phyloP scores from a whole-genome alignment of 2,797 vertebrate species.

The Siniperca scherzeri region DNA sequence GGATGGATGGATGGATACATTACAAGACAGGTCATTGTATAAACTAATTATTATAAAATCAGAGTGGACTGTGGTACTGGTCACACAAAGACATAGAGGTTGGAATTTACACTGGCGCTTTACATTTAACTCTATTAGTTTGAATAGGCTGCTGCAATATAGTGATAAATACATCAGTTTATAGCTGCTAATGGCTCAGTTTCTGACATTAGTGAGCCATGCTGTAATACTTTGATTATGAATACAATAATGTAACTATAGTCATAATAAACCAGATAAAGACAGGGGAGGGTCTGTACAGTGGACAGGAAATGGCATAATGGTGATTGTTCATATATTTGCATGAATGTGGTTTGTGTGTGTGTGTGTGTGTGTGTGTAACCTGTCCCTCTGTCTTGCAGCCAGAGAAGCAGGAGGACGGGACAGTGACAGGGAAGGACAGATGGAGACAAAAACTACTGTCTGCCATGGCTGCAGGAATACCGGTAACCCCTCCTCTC shows the following conservation, averaged over 20 bases:
- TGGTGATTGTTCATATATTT: not conserved
- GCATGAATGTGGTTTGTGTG: not conserved
- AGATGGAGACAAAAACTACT: constrained; percentile 89
- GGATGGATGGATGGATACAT: too few relatives aligned
- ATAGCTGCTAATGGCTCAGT: not conserved
- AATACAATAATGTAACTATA: not conserved
- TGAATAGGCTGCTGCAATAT: not conserved
- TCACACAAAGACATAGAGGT: too few relatives aligned
- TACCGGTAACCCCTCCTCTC: constrained; percentile 81
- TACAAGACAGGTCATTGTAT: not conserved
- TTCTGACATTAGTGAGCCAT: not conserved
- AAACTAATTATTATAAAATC: not conserved
- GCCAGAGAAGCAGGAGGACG: constrained; percentile 85
- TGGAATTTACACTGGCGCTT: too few relatives aligned
- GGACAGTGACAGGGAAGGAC: constrained; percentile 85
- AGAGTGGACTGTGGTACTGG: not conserved
- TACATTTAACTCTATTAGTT: too few relatives aligned
- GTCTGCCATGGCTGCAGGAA: constrained; percentile 85
- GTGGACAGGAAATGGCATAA: not conserved
- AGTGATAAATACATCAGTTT: not conserved
- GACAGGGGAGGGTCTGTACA: not conserved
- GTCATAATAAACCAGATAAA: not conserved
- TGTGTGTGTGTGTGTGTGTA: constrained; percentile 46
- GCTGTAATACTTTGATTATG: not conserved
- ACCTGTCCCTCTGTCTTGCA: constrained; percentile 81